Conservation (phyloP, 2,797 vertebrate genomes). For the Characodon lateralis region DNA sequence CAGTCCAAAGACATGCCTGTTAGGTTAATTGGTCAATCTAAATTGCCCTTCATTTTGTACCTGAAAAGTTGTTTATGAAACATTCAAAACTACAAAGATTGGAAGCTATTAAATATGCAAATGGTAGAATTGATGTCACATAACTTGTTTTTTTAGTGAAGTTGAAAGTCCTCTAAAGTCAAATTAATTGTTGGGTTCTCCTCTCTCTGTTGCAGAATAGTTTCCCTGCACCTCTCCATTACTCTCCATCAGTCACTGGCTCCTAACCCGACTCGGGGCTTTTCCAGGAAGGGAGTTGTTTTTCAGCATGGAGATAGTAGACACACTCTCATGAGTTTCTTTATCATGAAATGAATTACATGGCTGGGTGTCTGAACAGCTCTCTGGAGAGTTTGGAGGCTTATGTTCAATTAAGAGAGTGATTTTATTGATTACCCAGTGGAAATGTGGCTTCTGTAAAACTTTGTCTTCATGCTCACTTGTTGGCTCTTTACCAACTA, state of each 20-base stretch:
- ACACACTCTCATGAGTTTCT: background rate
- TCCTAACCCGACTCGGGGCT: conserved; percentile 10
- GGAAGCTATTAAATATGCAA: conserved; percentile 31
- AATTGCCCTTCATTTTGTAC: too few species aligned
- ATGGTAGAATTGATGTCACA: conserved; percentile 24
- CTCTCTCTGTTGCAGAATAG: conserved; percentile 34
- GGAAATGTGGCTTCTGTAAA: conserved; percentile 11
- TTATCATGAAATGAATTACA: conserved; percentile 9
- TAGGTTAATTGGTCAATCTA: too few species aligned
- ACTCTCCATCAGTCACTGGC: conserved; percentile 18
- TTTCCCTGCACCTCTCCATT: conserved; percentile 17
- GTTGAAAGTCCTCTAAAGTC: conserved; percentile 60
- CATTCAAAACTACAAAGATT: background rate
- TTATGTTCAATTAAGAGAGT: conserved; percentile 5
- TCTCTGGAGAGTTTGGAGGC: background rate
- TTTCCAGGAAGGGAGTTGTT: background rate
- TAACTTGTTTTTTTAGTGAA: conserved; percentile 36
- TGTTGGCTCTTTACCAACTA: conserved; percentile 4
- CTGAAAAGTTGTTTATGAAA: background rate
- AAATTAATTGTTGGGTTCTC: conserved; percentile 19
- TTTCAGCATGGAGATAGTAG: background rate
- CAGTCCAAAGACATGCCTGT: too few species aligned
- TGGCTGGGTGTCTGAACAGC: conserved; percentile 15
- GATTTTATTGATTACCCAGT: conserved; percentile 23
- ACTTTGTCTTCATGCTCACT: background rate